A percentile compares a stretch with the other conserved stretches of the same genome.
phyloP scores from a whole-genome alignment of 2,888 invertebrate species.

The Acronicta leporina region DNA sequence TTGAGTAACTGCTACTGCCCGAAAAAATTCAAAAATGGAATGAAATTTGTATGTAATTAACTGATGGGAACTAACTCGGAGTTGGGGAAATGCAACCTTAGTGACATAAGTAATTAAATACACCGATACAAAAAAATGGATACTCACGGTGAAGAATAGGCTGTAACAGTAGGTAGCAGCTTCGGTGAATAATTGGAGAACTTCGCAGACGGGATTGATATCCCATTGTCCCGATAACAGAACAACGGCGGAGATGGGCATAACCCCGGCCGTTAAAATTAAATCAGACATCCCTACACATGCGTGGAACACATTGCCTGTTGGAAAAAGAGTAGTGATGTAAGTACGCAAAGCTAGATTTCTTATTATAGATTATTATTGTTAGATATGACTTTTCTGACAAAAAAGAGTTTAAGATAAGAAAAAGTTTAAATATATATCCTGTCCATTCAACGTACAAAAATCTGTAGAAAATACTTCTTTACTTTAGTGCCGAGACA shows the following conservation, averaged over 20 bases:
- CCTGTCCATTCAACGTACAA: too few species aligned
- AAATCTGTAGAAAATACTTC: too few species aligned
- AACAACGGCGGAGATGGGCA: constrained; percentile 92
- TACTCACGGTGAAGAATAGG: constrained; percentile 84
- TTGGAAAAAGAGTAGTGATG: background rate
- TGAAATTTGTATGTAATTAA: too few species aligned
- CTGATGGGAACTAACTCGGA: too few species aligned
- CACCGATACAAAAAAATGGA: background rate
- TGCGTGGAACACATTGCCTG: constrained; percentile 93
- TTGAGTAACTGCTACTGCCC: too few species aligned
- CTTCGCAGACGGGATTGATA: constrained; percentile 89
- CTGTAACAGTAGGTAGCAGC: constrained; percentile 89
- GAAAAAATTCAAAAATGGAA: too few species aligned
- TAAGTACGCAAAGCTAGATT: too few species aligned
- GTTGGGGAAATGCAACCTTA: background rate
- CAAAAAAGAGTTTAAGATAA: too few species aligned
- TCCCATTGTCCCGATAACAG: constrained; percentile 91
- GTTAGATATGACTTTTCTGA: too few species aligned
- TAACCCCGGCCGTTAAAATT: constrained; percentile 91
- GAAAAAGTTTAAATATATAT: too few species aligned
- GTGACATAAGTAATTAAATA: background rate
- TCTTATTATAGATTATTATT: too few species aligned
- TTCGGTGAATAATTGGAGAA: constrained; percentile 91
- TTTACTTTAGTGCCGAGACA: too few species aligned
- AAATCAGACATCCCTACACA: constrained; percentile 93